Evolutionary conservation across 2,113 vertebrate genomes (phyloP), one percentile per base, ranked within the genome.

Genomic region (Apodemus speciosus): DNA sequence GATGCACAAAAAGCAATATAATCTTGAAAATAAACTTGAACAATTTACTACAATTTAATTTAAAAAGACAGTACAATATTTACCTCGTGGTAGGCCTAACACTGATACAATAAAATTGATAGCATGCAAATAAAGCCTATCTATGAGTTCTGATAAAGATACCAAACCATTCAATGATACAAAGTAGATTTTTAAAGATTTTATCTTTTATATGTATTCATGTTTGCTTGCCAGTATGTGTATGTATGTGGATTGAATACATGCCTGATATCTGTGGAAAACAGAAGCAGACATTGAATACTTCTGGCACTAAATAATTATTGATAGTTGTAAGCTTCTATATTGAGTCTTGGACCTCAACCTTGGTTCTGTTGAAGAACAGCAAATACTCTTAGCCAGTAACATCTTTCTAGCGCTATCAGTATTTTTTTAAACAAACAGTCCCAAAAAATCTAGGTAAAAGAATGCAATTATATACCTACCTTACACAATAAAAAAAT

Each of bases 111-210:
- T 58, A 76, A 51, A 93, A 94, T 23, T 75, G 40, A 94, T 16
- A 71, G 14, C 56, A 27, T 86, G 71, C 23, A 81, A 72, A 79
- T 85, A 84, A 95, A 68, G 8, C 15, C 68, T 53, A 66, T 53
- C 56, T 49, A 43, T 27, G 32, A 90, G 14, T 79, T 77, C 90
- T 95, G 13, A 88, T 58, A 92, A n/a, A 51, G 2, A 10, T 72
- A 9, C 25, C 27, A 93, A 85, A 90, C 2, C 16, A 88, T 18
- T 66, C 56, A 88, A 85, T 85, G 40, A 60, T 38, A 75, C 88
- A 91, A 89, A 27, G 21, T 38, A 88, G 10, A 56, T 38, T 95
- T 75, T 94, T 92, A 11, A 40, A 84, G 35, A 23, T 40, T 32
- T 58, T 58, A 38, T 27, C 18, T 58, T 80, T 58, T 58, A 25